phyloP scores from a whole-genome alignment of 2,797 vertebrate genomes.

The Fratercula arctica region DNA sequence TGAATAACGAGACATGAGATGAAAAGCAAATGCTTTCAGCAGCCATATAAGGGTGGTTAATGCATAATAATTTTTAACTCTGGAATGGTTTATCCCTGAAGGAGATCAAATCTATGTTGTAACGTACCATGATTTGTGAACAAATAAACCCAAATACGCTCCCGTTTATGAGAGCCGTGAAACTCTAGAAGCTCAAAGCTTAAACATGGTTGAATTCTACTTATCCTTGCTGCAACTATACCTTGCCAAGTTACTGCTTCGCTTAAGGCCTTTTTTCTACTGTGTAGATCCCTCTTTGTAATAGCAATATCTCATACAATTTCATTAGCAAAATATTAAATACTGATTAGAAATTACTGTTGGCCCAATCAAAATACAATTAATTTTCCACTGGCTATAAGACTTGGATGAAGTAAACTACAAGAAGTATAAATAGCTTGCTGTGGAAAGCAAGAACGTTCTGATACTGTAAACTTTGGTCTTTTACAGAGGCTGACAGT shows the following conservation, averaged over 20 bases:
- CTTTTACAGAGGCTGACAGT: not conserved
- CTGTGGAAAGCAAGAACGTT: not conserved
- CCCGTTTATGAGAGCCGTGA: not conserved
- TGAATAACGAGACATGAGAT: not conserved
- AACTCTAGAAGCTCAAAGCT: not conserved
- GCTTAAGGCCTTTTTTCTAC: not conserved
- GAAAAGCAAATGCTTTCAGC: not conserved
- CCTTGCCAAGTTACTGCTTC: not conserved
- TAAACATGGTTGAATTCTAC: not conserved
- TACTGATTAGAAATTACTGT: not conserved
- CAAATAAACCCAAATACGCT: not conserved
- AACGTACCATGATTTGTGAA: not conserved
- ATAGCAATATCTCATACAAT: not conserved
- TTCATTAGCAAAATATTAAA: not conserved
- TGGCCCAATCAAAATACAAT: not conserved
- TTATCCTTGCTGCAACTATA: not conserved
- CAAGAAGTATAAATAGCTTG: not conserved
- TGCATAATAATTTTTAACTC: not conserved
- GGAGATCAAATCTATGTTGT: not conserved
- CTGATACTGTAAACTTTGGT: not conserved
- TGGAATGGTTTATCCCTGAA: not conserved
- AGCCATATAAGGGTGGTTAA: not conserved
- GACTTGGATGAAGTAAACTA: not conserved
- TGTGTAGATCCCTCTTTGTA: not conserved
- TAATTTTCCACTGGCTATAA: not conserved